These are phyloP conservation scores for Caenorhabditis sulstoni DNA, from an alignment of 2,888 invertebrate species.

Conservation along the genomic window DNA sequence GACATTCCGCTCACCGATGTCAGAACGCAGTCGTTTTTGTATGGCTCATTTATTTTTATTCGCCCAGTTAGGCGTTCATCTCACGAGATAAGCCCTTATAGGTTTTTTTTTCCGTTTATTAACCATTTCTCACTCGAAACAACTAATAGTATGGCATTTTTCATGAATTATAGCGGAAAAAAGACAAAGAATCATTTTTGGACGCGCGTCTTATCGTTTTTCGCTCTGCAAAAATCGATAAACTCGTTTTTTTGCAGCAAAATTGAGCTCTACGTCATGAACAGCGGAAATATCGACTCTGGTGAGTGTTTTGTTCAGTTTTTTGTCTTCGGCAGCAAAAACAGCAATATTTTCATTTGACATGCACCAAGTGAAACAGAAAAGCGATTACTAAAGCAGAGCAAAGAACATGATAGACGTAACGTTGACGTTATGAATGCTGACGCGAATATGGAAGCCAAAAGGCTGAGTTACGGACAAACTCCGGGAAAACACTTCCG, in stretches of 20 bases:
- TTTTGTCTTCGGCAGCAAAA: too few species aligned
- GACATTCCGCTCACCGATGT: slow-evolving; percentile 8
- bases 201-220: slow-evolving; percentile 12
- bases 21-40: slow-evolving; percentile 32
- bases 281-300: slow-evolving; percentile 46
- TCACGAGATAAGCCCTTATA: too few species aligned
- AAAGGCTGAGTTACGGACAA: background rate
- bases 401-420: too few species aligned
- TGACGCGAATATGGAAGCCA: background rate
- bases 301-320: slow-evolving; percentile 30
- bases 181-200: background rate
- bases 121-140: too few species aligned
- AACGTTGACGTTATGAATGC: slow-evolving; percentile 1
- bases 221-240: slow-evolving; percentile 1
- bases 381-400: too few species aligned
- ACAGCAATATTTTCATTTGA: slow-evolving; percentile 12
- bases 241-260: slow-evolving; percentile 33
- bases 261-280: slow-evolving; percentile 58
- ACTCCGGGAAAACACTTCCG: background rate
- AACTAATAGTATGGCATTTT: too few species aligned
- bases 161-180: too few species aligned
- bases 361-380: too few species aligned
- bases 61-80: background rate
- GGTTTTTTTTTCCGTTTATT: too few species aligned
- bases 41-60: slow-evolving; percentile 8